Percentiles rank a stretch among this genome's conserved stretches.
phyloP scores from a whole-genome alignment of 2,797 vertebrate species.

The Silurus aristotelis region DNA sequence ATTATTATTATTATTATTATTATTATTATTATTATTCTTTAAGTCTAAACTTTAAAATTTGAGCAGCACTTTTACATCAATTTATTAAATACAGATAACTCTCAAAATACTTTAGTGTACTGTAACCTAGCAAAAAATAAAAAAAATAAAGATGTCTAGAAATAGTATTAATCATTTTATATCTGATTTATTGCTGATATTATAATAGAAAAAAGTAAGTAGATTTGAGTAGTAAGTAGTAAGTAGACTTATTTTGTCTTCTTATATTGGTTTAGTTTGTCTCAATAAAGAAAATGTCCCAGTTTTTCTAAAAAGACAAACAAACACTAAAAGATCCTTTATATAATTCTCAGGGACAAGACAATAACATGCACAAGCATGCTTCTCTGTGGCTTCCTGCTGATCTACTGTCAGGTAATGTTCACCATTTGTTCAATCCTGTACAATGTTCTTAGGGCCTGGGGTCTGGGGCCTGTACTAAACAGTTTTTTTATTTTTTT shows the following conservation, averaged over 20 bases:
- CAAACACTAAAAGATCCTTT: not conserved
- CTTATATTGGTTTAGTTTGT: not conserved
- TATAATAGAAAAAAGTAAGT: not conserved
- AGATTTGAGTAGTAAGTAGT: not conserved
- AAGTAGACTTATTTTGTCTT: not conserved
- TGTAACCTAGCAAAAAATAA: not conserved
- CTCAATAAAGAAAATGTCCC: not conserved
- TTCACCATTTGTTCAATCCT: not conserved
- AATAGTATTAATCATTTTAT: not conserved
- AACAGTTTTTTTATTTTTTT: too few relatives aligned
- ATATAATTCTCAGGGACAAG: conserved; percentile 31
- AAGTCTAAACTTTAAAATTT: not conserved
- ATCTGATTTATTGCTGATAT: not conserved
- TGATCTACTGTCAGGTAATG: conserved; percentile 50
- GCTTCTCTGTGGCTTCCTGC: conserved; percentile 46
- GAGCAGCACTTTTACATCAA: not conserved
- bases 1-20: too few relatives aligned
- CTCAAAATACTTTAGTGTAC: not conserved
- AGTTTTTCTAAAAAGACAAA: not conserved
- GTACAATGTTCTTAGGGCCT: not conserved
- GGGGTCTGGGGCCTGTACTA: too few relatives aligned
- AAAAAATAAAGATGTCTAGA: not conserved
- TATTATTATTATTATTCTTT: too few relatives aligned
- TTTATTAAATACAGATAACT: not conserved
- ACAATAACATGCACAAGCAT: conserved; percentile 29